A percentile compares a stretch with the other conserved stretches of the same genome.
phyloP scores from a whole-genome alignment of 1,140 invertebrate genomes.

The Samia ricini region DNA sequence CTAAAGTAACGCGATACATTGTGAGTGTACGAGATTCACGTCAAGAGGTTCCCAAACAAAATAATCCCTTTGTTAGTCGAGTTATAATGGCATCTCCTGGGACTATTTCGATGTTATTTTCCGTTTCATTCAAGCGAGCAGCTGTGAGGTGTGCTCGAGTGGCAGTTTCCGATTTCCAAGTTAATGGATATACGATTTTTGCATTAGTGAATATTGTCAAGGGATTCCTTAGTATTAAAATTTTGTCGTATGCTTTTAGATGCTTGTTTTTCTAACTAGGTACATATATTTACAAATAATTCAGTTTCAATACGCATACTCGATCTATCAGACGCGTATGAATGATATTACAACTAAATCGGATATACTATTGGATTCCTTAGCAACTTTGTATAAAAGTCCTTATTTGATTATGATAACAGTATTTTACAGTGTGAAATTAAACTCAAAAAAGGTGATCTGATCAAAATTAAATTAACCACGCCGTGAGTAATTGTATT shows the following conservation, averaged over 20 bases:
- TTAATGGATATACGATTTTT: slow-evolving; percentile 60
- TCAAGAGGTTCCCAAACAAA: slow-evolving; percentile 76
- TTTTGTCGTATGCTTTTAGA: not conserved
- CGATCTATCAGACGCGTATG: too few relatives aligned
- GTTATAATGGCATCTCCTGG: slow-evolving; percentile 71
- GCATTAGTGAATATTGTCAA: slow-evolving; percentile 14
- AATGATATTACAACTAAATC: too few relatives aligned
- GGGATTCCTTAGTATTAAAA: not conserved
- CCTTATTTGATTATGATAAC: too few relatives aligned
- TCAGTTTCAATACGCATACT: too few relatives aligned
- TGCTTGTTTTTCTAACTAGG: too few relatives aligned
- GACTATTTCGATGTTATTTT: slow-evolving; percentile 66
- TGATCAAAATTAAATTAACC: too few relatives aligned
- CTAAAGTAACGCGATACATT: slow-evolving; percentile 70
- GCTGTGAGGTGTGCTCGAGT: slow-evolving; percentile 55
- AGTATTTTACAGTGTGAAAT: too few relatives aligned
- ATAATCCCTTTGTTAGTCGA: slow-evolving; percentile 75
- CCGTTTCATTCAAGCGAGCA: slow-evolving; percentile 61
- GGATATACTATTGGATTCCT: too few relatives aligned
- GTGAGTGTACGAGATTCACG: slow-evolving; percentile 64
- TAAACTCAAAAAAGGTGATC: too few relatives aligned
- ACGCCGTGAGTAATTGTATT: not conserved
- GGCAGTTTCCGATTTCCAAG: slow-evolving; percentile 63
- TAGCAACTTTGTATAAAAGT: too few relatives aligned
- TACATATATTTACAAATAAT: too few relatives aligned